A percentile compares a stretch with the other conserved stretches of the same genome.
These are phyloP conservation scores for Pachypanchax playfairii DNA, from an alignment of 2,113 vertebrate genomes.

Conservation along the genomic window DNA sequence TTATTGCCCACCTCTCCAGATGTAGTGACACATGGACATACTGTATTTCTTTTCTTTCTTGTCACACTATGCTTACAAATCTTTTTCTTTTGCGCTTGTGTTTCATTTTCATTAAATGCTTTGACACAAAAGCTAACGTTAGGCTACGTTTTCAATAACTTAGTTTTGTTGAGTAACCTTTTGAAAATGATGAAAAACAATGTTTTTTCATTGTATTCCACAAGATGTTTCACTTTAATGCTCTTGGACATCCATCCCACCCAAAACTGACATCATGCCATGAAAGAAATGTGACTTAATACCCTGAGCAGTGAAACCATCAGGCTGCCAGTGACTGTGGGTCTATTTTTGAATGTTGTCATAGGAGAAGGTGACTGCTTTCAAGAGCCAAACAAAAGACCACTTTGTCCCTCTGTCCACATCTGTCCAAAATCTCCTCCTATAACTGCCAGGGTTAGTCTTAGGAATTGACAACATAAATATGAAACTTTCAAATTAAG, in stretches of 20 bases:
- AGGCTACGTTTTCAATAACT: neutral
- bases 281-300: conserved; percentile 48
- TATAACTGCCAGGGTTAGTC: conserved; percentile 74
- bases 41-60: too few relatives aligned
- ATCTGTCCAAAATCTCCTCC: conserved; percentile 73
- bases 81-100: too few relatives aligned
- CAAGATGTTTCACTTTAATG: conserved; percentile 25
- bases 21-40: too few relatives aligned
- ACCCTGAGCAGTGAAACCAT: neutral
- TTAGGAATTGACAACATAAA: conserved; percentile 75
- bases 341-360: conserved; percentile 49
- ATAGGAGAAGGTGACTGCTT: conserved; percentile 58
- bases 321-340: conserved; percentile 34
- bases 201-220: conserved; percentile 11
- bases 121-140: conserved; percentile 15
- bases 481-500: conserved; percentile 77
- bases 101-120: too few relatives aligned
- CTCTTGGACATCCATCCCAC: conserved; percentile 42
- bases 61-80: too few relatives aligned
- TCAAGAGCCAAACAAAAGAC: conserved; percentile 73
- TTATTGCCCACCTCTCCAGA: too few relatives aligned
- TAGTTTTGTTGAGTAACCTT: conserved; percentile 16
- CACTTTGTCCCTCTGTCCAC: conserved; percentile 68
- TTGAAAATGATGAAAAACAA: conserved; percentile 1
- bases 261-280: conserved; percentile 58